Conservation (phyloP, 2,797 vertebrate genomes). For the Nothura maculosa region DNA sequence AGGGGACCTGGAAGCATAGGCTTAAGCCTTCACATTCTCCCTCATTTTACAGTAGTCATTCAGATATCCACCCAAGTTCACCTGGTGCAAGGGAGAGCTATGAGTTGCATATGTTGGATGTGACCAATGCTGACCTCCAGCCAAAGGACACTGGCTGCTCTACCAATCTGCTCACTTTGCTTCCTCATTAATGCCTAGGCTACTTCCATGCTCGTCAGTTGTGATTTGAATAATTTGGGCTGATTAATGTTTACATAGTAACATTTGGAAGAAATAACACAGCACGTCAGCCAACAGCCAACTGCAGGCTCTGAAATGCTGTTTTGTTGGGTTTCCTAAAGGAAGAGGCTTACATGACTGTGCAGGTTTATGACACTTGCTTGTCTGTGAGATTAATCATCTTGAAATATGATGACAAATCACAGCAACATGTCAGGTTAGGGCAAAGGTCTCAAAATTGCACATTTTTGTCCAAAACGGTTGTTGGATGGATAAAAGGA, state of each 20-base stretch:
- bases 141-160: slow-evolving; percentile 46
- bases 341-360: background rate
- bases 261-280: slow-evolving; percentile 33
- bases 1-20: background rate
- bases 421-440: fast-evolving
- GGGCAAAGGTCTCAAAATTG: background rate
- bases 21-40: background rate
- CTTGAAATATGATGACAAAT: background rate
- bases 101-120: background rate
- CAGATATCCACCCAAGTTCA: too few species aligned
- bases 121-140: slow-evolving; percentile 21
- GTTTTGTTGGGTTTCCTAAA: background rate
- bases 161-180: background rate
- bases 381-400: background rate
- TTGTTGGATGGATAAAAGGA: background rate
- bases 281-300: background rate
- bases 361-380: background rate
- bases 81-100: background rate
- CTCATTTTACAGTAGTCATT: background rate
- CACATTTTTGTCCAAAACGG: background rate
- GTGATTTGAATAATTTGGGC: slow-evolving; percentile 54
- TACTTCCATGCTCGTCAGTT: background rate
- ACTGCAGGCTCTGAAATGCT: background rate
- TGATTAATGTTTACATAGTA: slow-evolving; percentile 63
- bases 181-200: background rate